Conservation (phyloP, 2,888 invertebrate species). For the Alloscopus bannaensis region DNA sequence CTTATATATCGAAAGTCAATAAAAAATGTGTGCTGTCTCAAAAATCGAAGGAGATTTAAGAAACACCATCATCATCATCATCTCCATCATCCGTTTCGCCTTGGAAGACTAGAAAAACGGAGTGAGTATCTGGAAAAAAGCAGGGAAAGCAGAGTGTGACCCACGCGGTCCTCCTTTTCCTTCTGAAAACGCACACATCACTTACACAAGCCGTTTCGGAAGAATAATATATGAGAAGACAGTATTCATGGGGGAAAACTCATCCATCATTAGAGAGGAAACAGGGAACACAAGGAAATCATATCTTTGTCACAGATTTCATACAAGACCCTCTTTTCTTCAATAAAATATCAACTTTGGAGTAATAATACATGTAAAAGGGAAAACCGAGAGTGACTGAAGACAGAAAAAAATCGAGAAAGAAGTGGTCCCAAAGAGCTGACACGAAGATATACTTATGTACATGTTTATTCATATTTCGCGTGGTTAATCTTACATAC, state of each 20-base stretch:
- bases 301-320: constrained; percentile 22
- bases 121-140: too few relatives aligned
- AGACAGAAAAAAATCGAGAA: too few relatives aligned
- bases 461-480: too few relatives aligned
- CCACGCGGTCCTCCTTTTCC: too few relatives aligned
- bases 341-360: background rate
- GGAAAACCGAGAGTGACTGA: too few relatives aligned
- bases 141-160: too few relatives aligned
- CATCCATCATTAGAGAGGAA: constrained; percentile 33
- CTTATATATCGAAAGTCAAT: constrained; percentile 16
- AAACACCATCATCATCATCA: constrained; percentile 22
- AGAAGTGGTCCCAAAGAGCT: too few relatives aligned
- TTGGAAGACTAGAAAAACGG: too few relatives aligned
- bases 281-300: constrained; percentile 33
- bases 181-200: background rate
- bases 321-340: constrained; percentile 4
- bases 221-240: constrained; percentile 16
- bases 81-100: too few relatives aligned
- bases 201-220: constrained; percentile 6
- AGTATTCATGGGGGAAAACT: constrained; percentile 17
- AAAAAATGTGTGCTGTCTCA: constrained; percentile 49
- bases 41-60: constrained; percentile 53
- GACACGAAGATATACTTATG: too few relatives aligned
- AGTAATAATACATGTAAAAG: too few relatives aligned
- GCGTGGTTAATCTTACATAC: too few relatives aligned